phyloP scores from a whole-genome alignment of 1,140 invertebrate genomes.

The Drosophila obscura region DNA sequence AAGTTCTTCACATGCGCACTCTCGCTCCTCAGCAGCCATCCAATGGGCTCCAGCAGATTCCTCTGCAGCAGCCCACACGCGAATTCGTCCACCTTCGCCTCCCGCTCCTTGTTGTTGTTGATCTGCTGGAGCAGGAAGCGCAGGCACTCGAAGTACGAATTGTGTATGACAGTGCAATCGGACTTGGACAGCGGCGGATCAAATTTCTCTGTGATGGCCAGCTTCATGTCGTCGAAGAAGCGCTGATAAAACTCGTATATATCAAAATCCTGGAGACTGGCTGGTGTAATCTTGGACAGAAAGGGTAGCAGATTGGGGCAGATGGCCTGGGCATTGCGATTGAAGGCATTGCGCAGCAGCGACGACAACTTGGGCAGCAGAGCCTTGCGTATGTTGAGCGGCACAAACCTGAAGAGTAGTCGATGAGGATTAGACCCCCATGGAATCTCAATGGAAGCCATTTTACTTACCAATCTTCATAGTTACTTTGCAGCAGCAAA shows the following conservation, averaged over 20 bases:
- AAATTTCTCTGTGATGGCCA: slow-evolving; percentile 33
- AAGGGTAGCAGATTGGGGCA: slow-evolving; percentile 91
- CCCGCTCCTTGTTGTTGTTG: slow-evolving; percentile 41
- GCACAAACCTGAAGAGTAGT: slow-evolving; percentile 86
- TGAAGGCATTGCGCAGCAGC: slow-evolving; percentile 88
- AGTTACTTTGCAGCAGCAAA: slow-evolving; percentile 67
- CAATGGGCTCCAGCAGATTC: slow-evolving; percentile 85
- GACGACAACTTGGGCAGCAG: slow-evolving; percentile 89
- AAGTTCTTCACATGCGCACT: slow-evolving; percentile 82
- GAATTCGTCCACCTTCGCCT: slow-evolving; percentile 28
- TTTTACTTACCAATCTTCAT: slow-evolving; percentile 67
- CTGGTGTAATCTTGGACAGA: slow-evolving; percentile 86
- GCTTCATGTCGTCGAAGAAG: slow-evolving; percentile 88
- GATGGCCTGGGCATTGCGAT: slow-evolving; percentile 88
- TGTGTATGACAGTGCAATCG: slow-evolving; percentile 87
- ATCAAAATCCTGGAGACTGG: slow-evolving; percentile 82
- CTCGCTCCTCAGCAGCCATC: slow-evolving; percentile 83
- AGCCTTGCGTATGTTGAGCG: slow-evolving; percentile 88
- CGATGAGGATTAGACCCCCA: background rate
- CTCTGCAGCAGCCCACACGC: slow-evolving; percentile 71
- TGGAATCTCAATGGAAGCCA: background rate
- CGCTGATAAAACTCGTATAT: slow-evolving; percentile 86
- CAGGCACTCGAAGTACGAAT: slow-evolving; percentile 89
- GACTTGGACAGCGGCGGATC: slow-evolving; percentile 80
- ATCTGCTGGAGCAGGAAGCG: slow-evolving; percentile 86